phyloP scores from a whole-genome alignment of 1,140 invertebrate genomes.

The Scaptomyza pallida region DNA sequence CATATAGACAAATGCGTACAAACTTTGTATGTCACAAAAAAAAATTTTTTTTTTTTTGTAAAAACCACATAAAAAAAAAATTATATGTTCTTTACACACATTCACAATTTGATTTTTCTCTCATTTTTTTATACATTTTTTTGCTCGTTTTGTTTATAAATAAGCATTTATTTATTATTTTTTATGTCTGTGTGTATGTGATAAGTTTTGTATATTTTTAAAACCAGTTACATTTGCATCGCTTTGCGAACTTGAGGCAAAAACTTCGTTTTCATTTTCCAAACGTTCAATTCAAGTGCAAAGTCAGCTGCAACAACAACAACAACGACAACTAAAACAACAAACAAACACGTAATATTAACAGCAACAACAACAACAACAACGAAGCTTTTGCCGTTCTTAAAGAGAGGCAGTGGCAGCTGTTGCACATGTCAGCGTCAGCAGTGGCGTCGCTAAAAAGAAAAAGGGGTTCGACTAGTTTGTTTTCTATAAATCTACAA shows the following conservation, averaged over 20 bases:
- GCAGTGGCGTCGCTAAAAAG: conserved; percentile 18
- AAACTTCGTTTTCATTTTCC: conserved; percentile 45
- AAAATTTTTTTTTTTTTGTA: not conserved
- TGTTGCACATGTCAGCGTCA: conserved; percentile 35
- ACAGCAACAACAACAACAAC: conserved; percentile 31
- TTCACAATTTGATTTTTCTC: no score
- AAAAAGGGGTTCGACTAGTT: not conserved
- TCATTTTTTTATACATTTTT: no score
- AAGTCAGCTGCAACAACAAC: conserved; percentile 37
- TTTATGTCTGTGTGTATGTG: no score
- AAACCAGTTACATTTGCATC: conserved; percentile 20
- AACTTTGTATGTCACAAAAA: not conserved
- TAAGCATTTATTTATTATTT: not conserved
- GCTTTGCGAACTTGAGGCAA: conserved; percentile 6
- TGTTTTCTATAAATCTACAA: not conserved
- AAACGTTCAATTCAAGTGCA: conserved; percentile 60
- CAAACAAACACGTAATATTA: conserved; percentile 11
- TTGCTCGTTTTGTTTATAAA: not conserved
- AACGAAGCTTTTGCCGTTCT: conserved; percentile 4
- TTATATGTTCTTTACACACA: no score
- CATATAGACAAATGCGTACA: not conserved
- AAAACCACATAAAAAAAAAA: no score
- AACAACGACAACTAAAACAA: conserved; percentile 6
- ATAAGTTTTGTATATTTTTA: not conserved
- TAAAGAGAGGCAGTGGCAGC: conserved; percentile 20